A percentile compares a stretch with the other conserved stretches of the same genome.
These are phyloP conservation scores for Calliphora vicina DNA, from an alignment of 1,140 invertebrate species.

Conservation along the genomic window DNA sequence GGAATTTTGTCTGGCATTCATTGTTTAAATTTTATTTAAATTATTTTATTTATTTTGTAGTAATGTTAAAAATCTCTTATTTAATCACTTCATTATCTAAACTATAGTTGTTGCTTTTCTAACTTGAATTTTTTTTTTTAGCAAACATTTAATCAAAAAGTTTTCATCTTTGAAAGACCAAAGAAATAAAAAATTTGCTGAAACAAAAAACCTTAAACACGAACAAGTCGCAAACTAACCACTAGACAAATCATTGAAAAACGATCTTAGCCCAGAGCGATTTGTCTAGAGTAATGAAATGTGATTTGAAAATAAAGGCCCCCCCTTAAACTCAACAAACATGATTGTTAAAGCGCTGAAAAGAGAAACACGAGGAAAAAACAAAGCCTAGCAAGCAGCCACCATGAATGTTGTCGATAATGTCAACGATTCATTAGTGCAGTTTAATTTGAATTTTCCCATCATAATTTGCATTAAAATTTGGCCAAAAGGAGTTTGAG, in stretches of 20 bases:
- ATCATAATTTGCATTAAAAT: constrained; percentile 58
- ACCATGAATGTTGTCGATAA: constrained; percentile 26
- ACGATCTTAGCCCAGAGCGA: constrained; percentile 23
- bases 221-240: constrained; percentile 11
- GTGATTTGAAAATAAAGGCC: neutral
- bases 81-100: constrained; percentile 35
- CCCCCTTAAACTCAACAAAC: neutral
- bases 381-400: neutral
- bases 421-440: constrained; percentile 39
- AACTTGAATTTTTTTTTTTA: neutral
- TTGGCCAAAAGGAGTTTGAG: constrained; percentile 43
- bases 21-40: neutral
- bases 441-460: constrained; percentile 52
- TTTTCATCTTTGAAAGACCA: neutral
- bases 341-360: neutral
- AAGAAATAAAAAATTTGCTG: too few species aligned
- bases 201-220: neutral
- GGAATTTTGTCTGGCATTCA: neutral
- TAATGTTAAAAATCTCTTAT: constrained; percentile 22
- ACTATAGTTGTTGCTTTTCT: neutral
- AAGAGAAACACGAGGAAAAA: neutral
- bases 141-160: constrained; percentile 7
- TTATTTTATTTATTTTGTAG: neutral
- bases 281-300: constrained; percentile 25
- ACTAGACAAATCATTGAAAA: constrained; percentile 27